phyloP scores from a whole-genome alignment of 2,797 vertebrate genomes.

The Martes flavigula region DNA sequence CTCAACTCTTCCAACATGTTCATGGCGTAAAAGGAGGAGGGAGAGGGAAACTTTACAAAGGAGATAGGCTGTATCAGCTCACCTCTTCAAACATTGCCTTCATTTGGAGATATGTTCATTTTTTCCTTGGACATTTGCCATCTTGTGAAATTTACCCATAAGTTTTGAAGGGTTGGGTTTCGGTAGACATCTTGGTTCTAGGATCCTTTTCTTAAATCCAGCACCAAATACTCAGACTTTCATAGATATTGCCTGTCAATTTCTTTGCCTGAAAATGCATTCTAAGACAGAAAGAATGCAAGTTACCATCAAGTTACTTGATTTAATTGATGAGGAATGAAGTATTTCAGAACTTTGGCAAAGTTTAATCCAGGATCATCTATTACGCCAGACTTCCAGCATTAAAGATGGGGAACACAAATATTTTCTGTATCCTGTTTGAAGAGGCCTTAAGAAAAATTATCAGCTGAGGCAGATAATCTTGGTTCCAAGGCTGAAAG shows the following conservation, averaged over 20 bases:
- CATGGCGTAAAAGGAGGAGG: background rate
- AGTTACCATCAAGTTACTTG: background rate
- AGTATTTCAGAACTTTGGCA: background rate
- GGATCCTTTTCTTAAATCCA: background rate
- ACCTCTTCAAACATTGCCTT: background rate
- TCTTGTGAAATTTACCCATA: background rate
- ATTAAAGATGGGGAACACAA: background rate
- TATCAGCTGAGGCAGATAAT: background rate
- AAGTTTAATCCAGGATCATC: background rate
- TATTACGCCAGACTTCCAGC: background rate
- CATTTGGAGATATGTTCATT: background rate
- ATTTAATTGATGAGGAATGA: background rate
- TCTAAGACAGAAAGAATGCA: background rate
- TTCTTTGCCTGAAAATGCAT: background rate
- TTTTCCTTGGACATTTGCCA: background rate
- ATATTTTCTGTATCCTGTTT: background rate
- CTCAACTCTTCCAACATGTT: background rate
- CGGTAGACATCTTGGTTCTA: background rate
- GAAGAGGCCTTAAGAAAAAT: background rate
- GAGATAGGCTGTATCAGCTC: too few relatives aligned
- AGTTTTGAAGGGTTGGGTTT: background rate
- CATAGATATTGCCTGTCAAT: background rate
- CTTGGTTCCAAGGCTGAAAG: background rate
- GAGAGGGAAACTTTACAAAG: background rate
- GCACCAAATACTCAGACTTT: background rate